Base-by-base conservation (phyloP, 2,113 vertebrate genomes). In the Ochotona curzoniae region DNA sequence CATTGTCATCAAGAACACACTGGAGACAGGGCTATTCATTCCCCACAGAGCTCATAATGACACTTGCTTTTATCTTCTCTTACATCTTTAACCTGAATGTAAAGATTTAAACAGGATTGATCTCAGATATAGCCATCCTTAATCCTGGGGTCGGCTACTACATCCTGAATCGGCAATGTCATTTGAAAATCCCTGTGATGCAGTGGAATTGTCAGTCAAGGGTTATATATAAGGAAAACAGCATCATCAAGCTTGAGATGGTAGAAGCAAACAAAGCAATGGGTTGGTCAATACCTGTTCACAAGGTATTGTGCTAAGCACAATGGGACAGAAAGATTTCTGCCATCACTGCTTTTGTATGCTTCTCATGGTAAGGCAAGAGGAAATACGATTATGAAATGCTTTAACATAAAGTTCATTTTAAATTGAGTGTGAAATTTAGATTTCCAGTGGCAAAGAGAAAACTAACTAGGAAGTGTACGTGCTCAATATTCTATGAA, bases 51-150 rank as follows among this genome's bases (percentile, higher is more conserved):
- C 88, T 92, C 60, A 0, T 44, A 28, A 84, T 30, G 71, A 74
- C 30, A 76, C 64, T 35, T 76, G 76, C 85, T 89, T 44, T 87
- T 87, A 57, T 85, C 78, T 57, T 84, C 89, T 87, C 66, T 76
- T 26, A 25, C 23, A n/a, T 91, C 83, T 89, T 78, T 81, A 93
- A 93, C 75, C 83, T 92, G 32, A 92, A 86, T 63, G 28, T 28
- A 75, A 73, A 32, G 54, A 67, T 82, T 96, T 64, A 66, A 91
- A 87, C 93, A 87, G 93, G 87, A 89, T 78, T 95, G 90, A 57
- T 67, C 83, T 89, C 80, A 21, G 35, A 8, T 70, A 32, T 28
- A 15, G 66, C 47, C 75, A 60, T 80, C 54, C 38, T 93, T 94
- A 86, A 87, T 93, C 87, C 83, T 74, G 21, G 25, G 78, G 67